These are phyloP conservation scores for Dryocosmus kuriphilus DNA, from an alignment of 2,888 invertebrate genomes.

Conservation along the genomic window DNA sequence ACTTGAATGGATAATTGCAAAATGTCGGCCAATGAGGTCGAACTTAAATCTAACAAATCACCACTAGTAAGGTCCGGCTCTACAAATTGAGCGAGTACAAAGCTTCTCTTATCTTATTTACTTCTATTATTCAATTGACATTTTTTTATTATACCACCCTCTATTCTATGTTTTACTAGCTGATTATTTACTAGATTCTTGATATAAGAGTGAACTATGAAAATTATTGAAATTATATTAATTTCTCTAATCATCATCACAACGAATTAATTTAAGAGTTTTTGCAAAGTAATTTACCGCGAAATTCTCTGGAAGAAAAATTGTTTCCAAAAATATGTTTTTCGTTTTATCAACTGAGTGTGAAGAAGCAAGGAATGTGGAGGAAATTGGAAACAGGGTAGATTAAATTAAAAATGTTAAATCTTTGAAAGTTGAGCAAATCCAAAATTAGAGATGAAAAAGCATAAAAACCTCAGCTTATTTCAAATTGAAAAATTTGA, in stretches of 20 bases:
- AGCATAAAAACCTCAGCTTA: too few species aligned
- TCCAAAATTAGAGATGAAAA: too few species aligned
- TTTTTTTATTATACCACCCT: background rate
- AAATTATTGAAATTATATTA: background rate
- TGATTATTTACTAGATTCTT: background rate
- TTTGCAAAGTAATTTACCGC: background rate
- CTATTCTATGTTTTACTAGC: background rate
- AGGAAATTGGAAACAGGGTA: too few species aligned
- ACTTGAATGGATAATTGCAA: slow-evolving; percentile 32
- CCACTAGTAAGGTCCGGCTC: slow-evolving; percentile 23
- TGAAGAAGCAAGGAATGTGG: too few species aligned
- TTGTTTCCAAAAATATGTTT: background rate
- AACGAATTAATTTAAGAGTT: background rate
- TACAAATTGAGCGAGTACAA: slow-evolving; percentile 9
- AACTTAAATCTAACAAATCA: slow-evolving; percentile 31
- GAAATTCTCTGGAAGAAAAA: background rate
- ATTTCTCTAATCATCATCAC: background rate
- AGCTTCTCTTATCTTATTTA: slow-evolving; percentile 37
- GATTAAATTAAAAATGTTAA: too few species aligned
- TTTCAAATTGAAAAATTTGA: too few species aligned
- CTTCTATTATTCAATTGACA: slow-evolving; percentile 34
- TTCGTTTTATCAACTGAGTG: too few species aligned
- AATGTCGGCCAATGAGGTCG: slow-evolving; percentile 22
- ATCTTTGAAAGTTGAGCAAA: too few species aligned
- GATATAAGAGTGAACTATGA: background rate